Base-by-base conservation (phyloP, 2,888 invertebrate genomes). In the Theodoxus fluviatilis region DNA sequence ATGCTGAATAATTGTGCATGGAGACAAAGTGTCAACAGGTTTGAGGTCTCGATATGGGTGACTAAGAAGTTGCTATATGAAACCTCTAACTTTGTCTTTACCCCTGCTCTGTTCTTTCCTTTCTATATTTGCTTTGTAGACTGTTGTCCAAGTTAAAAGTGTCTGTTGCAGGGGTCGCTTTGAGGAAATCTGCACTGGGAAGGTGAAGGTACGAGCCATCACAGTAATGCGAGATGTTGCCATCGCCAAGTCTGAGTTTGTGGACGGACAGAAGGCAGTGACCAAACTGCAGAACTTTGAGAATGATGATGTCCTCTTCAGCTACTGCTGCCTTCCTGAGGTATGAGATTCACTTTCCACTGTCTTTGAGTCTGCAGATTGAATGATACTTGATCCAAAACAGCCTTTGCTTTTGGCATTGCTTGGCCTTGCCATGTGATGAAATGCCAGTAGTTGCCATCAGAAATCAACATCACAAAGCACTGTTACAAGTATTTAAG, bases 211-310 rank as follows among this genome's bases (percentile, higher is more conserved):
- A 25, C 85, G 84, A 1, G 83, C 85, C 1, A 90, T 93, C 79
- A 90, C 89, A 0, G 85, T 94, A 0, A 92, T 94, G 89, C 91
- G 90, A 80, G 94, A 95, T 81, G 88, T 92, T 0, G 88, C 90
- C 0, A 89, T 94, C 15, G 84, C 83, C 15, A 89, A 89, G 31
- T 90, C 90, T 66, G 89, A 89, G 47, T 90, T 90, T 65, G 87
- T 89, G 0, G 89, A 89, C 47, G 92, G 92, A 15, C 92, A 93
- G 86, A 89, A 90, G 71, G 89, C 92, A 12, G 90, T 92, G 69
- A 92, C 93, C 81, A 94, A 94, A 89, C 85, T 94, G 3, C 94
- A 94, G 87, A 93, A 94, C 80, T 91, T 94, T 77, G 88, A 91
- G 28, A 90, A 88, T 80, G 95, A 95, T 82, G 91, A 92, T 0